These are phyloP conservation scores for Drosophila ogumai DNA, from an alignment of 1,140 invertebrate species.

Conservation along the genomic window DNA sequence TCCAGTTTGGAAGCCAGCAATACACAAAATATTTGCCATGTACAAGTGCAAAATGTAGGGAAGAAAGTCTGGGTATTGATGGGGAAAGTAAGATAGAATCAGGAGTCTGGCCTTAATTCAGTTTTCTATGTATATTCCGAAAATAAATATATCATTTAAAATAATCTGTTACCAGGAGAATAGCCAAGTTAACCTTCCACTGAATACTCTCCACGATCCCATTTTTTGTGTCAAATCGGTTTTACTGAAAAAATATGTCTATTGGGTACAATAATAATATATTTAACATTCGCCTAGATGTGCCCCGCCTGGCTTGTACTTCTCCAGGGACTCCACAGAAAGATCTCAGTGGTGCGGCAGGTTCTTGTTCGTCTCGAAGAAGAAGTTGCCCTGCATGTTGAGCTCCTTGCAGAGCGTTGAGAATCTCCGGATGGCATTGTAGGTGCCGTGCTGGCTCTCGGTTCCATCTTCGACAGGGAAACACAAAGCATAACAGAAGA, in stretches of 20 bases:
- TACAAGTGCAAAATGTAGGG: conserved; percentile 87
- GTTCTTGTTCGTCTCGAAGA: conserved; percentile 81
- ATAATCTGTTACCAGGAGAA: too few species aligned
- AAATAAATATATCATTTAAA: too few species aligned
- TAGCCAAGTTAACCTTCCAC: too few species aligned
- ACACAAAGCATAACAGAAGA: conserved; percentile 51
- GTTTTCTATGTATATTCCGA: too few species aligned
- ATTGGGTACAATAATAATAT: conserved; percentile 33
- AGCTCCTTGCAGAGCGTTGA: conserved; percentile 84
- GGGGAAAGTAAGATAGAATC: too few species aligned
- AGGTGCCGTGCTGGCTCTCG: conserved; percentile 50
- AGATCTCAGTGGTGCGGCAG: conserved; percentile 64
- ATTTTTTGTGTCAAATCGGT: conserved; percentile 12
- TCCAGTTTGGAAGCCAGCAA: conserved; percentile 60
- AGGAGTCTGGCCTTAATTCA: too few species aligned
- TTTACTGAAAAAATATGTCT: conserved; percentile 59
- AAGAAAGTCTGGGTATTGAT: too few species aligned
- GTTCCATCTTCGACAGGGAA: conserved; percentile 61
- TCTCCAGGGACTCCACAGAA: neutral
- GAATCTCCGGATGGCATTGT: conserved; percentile 76
- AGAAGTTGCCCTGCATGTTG: conserved; percentile 76
- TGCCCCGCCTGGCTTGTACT: conserved; percentile 39
- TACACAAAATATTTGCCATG: conserved; percentile 90
- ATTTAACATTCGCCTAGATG: conserved; percentile 35
- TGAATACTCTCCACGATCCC: neutral